A percentile compares a stretch with the other conserved stretches of the same genome.
These are phyloP conservation scores for Nibea coibor DNA, from an alignment of 2,113 vertebrate species.

Conservation along the genomic window DNA sequence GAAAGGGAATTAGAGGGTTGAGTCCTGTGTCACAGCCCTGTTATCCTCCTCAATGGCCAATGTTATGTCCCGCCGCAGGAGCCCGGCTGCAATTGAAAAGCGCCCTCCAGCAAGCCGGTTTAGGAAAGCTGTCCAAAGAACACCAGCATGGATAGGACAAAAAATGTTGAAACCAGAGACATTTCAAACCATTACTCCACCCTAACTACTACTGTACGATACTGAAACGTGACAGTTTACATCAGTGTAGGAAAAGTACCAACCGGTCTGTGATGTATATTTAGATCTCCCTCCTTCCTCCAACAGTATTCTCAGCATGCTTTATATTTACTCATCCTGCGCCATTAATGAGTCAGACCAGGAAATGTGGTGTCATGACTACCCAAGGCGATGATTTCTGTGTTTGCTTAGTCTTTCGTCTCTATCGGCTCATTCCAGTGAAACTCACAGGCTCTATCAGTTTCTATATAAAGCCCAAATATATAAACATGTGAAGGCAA, in stretches of 20 bases:
- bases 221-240: background rate
- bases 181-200: background rate
- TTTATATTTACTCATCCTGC: slow-evolving; percentile 38
- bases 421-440: background rate
- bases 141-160: background rate
- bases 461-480: slow-evolving; percentile 21
- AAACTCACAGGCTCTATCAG: slow-evolving; percentile 2
- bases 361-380: slow-evolving; percentile 56
- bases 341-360: slow-evolving; percentile 52
- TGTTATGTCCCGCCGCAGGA: slow-evolving; percentile 23
- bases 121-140: background rate
- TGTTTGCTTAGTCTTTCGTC: slow-evolving; percentile 44
- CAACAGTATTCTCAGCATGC: background rate
- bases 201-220: background rate
- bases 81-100: slow-evolving; percentile 2
- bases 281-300: slow-evolving; percentile 32
- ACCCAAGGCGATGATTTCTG: slow-evolving; percentile 38
- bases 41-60: slow-evolving; percentile 52
- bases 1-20: slow-evolving; percentile 71
- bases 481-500: background rate
- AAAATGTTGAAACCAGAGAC: background rate
- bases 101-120: slow-evolving; percentile 31
- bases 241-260: slow-evolving; percentile 28
- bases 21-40: slow-evolving; percentile 72
- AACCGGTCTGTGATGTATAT: slow-evolving; percentile 2